phyloP scores from a whole-genome alignment of 2,797 vertebrate species.

The Catamblyrhynchus diadema region DNA sequence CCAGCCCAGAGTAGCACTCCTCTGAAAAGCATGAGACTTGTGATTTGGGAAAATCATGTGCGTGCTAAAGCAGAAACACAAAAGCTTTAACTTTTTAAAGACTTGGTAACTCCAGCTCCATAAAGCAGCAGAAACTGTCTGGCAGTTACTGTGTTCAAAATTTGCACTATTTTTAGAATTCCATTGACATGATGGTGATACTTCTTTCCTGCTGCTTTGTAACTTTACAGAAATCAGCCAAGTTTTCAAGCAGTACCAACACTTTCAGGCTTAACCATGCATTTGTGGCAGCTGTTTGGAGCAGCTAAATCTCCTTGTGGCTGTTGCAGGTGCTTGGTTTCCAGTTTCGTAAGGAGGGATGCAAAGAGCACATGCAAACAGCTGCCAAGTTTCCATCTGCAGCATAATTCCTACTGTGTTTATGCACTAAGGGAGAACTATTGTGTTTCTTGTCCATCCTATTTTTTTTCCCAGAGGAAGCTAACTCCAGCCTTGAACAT shows the following conservation, averaged over 20 bases:
- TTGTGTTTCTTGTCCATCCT: not conserved
- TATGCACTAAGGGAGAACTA: not conserved
- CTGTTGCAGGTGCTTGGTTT: not conserved
- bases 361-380: not conserved
- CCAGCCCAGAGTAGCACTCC: not conserved
- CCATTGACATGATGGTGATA: no score
- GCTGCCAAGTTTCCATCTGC: not conserved
- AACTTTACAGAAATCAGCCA: not conserved
- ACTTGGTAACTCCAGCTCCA: not conserved
- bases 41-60: rapidly evolving
- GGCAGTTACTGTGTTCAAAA: not conserved
- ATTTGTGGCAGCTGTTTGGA: not conserved
- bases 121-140: not conserved
- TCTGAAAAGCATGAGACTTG: rapidly evolving
- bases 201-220: not conserved
- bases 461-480: not conserved
- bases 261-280: not conserved
- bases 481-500: not conserved
- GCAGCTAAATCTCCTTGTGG: not conserved
- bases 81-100: not conserved
- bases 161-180: not conserved
- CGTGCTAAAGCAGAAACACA: not conserved
- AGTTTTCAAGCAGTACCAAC: not conserved
- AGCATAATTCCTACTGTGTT: not conserved
- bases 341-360: not conserved